Evolutionary conservation across 1,140 invertebrate genomes (phyloP).

Genomic region (Phocides pigmalion): DNA sequence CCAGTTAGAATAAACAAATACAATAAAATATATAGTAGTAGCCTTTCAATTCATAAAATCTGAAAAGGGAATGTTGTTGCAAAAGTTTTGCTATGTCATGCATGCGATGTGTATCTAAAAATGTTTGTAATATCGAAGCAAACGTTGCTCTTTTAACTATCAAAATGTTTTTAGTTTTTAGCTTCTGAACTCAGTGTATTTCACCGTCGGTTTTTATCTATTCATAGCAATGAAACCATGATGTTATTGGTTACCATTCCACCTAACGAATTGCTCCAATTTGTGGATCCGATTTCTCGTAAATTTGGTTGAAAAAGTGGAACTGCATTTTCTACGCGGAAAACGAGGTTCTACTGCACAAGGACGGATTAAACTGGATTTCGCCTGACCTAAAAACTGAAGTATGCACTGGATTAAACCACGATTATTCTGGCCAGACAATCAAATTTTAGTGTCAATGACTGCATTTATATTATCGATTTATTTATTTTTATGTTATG

Average conservation of each 20-base stretch:
- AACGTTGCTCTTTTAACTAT: constrained; percentile 19
- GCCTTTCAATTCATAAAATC: background rate
- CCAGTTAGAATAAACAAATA: background rate
- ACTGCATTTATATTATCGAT: background rate
- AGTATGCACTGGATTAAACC: constrained; percentile 21
- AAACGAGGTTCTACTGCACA: constrained; percentile 18
- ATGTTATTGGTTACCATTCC: constrained; percentile 34
- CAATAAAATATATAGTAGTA: background rate
- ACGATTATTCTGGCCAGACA: constrained; percentile 8
- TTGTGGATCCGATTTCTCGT: constrained; percentile 32
- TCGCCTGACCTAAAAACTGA: constrained; percentile 25
- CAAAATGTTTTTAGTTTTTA: constrained; percentile 23
- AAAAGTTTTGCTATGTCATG: background rate
- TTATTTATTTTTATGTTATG: too few species aligned
- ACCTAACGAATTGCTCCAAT: constrained; percentile 34
- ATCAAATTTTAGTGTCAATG: background rate
- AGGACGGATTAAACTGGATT: constrained; percentile 14
- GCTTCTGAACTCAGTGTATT: constrained; percentile 20
- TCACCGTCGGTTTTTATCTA: constrained; percentile 24
- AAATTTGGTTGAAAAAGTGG: constrained; percentile 33
- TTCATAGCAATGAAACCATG: constrained; percentile 23
- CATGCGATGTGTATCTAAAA: background rate
- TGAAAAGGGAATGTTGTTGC: background rate
- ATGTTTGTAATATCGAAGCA: constrained; percentile 14
- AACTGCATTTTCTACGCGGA: constrained; percentile 30